phyloP scores from a whole-genome alignment of 2,888 invertebrate genomes.

The Heteropelma amictum region DNA sequence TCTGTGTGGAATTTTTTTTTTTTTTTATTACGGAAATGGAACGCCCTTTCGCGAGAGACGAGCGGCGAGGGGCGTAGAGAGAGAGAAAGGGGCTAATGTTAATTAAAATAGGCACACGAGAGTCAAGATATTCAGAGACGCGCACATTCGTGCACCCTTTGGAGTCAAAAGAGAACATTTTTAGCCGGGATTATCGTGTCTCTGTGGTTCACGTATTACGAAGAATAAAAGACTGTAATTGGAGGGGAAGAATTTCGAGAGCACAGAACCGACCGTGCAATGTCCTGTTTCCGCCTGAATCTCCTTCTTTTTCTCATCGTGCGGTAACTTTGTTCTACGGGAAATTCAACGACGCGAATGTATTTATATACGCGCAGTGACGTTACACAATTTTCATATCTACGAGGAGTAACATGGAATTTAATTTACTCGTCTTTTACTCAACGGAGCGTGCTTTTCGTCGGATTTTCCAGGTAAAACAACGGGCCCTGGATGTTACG shows the following conservation, averaged over 20 bases:
- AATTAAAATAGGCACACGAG: slow-evolving; percentile 31
- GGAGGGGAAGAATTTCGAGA: slow-evolving; percentile 32
- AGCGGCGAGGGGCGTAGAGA: no score
- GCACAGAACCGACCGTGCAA: neutral
- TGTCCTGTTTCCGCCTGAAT: neutral
- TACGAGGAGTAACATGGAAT: slow-evolving; percentile 22
- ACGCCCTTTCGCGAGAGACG: no score
- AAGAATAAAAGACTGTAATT: slow-evolving; percentile 35
- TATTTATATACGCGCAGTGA: neutral
- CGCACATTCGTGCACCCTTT: slow-evolving; percentile 17
- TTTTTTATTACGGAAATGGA: neutral
- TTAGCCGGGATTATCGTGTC: neutral
- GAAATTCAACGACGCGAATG: slow-evolving; percentile 16
- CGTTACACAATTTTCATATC: slow-evolving; percentile 29
- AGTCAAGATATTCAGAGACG: slow-evolving; percentile 10
- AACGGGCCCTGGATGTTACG: neutral
- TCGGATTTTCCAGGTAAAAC: neutral
- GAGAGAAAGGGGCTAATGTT: no score
- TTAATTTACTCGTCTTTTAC: slow-evolving; percentile 19
- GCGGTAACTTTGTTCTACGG: neutral
- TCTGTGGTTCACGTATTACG: neutral
- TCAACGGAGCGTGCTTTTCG: slow-evolving; percentile 16
- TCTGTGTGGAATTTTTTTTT: neutral
- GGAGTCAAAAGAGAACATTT: neutral
- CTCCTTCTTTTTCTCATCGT: neutral